Conservation (phyloP, 2,797 vertebrate genomes). For the Trachops cirrhosus region DNA sequence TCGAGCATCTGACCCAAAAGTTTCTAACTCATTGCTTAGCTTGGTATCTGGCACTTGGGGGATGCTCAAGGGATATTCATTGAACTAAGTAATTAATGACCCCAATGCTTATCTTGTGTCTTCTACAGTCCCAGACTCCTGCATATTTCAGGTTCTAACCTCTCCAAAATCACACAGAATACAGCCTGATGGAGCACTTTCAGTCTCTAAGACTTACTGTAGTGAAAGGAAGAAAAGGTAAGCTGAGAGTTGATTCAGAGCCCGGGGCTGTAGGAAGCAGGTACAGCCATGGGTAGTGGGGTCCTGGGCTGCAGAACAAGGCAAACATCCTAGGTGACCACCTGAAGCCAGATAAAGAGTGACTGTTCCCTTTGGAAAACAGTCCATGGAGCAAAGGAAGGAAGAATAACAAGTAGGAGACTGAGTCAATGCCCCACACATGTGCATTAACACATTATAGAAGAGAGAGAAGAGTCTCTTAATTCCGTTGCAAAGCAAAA, state of each 20-base stretch:
- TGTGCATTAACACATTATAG: neutral
- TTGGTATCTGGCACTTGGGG: neutral
- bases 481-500: neutral
- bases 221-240: neutral
- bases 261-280: neutral
- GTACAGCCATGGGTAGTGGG: rapidly evolving
- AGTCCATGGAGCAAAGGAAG: neutral
- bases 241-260: neutral
- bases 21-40: neutral
- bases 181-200: neutral
- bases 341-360: neutral
- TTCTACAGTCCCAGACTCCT: neutral
- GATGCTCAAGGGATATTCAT: neutral
- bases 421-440: rapidly evolving
- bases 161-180: neutral
- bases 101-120: neutral
- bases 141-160: neutral
- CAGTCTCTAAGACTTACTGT: neutral
- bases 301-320: neutral
- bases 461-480: neutral
- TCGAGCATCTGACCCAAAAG: neutral
- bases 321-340: neutral
- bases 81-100: neutral
- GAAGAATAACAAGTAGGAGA: neutral
- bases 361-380: neutral